Conservation (phyloP, 2,888 invertebrate genomes). For the Drosophila neotestacea region DNA sequence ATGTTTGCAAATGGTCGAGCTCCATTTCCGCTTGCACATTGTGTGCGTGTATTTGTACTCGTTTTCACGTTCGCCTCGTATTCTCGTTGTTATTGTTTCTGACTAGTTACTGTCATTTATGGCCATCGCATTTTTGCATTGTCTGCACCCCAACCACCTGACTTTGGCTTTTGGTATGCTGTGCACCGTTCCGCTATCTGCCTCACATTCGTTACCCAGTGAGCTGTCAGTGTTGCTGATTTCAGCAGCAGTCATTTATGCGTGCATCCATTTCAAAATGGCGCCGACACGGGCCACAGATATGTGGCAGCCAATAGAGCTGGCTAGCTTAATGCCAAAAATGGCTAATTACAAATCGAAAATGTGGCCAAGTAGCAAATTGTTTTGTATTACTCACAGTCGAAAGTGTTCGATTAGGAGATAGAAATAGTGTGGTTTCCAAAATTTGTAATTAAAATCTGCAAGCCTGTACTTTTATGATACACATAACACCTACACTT, state of each 20-base stretch:
- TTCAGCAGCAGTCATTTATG: conserved; percentile 62
- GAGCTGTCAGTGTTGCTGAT: conserved; percentile 58
- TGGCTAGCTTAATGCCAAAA: conserved; percentile 19
- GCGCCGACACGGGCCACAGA: conserved; percentile 5
- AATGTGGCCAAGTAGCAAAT: not conserved
- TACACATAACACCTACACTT: too few relatives aligned
- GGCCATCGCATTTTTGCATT: conserved; percentile 57
- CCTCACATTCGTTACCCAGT: conserved; percentile 46
- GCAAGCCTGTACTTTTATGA: not conserved
- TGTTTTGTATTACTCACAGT: too few relatives aligned
- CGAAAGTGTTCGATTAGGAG: not conserved
- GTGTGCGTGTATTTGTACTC: conserved; percentile 3
- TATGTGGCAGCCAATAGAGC: conserved; percentile 7
- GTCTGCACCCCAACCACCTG: conserved; percentile 40
- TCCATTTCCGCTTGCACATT: conserved; percentile 54
- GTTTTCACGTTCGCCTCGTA: conserved; percentile 23
- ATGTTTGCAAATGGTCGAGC: conserved; percentile 41
- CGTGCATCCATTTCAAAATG: conserved; percentile 49
- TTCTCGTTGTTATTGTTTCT: conserved; percentile 49
- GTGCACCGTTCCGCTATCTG: conserved; percentile 36
- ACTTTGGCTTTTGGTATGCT: conserved; percentile 14
- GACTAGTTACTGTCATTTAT: conserved; percentile 70
- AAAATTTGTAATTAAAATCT: not conserved
- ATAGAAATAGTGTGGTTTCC: not conserved
- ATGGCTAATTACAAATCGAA: not conserved